phyloP scores from a whole-genome alignment of 2,797 vertebrate genomes.

The Rhincodon typus region DNA sequence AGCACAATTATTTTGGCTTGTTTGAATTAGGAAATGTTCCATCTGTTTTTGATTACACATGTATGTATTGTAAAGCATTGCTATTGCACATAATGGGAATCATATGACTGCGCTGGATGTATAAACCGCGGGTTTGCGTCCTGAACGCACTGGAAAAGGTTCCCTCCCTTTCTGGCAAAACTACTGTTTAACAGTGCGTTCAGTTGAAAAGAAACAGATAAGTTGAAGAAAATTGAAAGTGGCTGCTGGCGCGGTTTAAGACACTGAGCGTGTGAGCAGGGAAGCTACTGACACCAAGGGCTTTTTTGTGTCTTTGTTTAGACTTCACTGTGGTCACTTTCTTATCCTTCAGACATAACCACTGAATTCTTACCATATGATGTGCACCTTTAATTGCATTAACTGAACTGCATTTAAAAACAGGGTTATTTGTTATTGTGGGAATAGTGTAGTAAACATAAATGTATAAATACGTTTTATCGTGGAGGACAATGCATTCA shows the following conservation, averaged over 20 bases:
- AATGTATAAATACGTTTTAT: not conserved
- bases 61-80: constrained; percentile 7
- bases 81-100: constrained; percentile 10
- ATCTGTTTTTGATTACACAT: constrained; percentile 17
- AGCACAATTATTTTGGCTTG: not conserved
- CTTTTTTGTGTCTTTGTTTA: constrained; percentile 25
- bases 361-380: not conserved
- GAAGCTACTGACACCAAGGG: not conserved
- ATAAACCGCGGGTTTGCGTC: not conserved
- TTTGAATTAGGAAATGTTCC: constrained; percentile 5
- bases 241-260: not conserved
- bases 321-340: not conserved
- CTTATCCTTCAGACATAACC: not conserved
- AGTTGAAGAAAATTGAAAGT: constrained; percentile 26
- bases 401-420: not conserved
- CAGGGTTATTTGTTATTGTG: not conserved
- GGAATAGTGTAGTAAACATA: not conserved
- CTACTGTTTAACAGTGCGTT: not conserved
- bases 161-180: not conserved
- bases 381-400: not conserved
- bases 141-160: not conserved
- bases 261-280: not conserved
- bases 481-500: not conserved
- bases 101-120: constrained; percentile 33
- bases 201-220: constrained; percentile 15